These are phyloP conservation scores for Beroe ovata DNA, from an alignment of 37 sponge, comb jelly and placozoan species.

Conservation along the genomic window DNA sequence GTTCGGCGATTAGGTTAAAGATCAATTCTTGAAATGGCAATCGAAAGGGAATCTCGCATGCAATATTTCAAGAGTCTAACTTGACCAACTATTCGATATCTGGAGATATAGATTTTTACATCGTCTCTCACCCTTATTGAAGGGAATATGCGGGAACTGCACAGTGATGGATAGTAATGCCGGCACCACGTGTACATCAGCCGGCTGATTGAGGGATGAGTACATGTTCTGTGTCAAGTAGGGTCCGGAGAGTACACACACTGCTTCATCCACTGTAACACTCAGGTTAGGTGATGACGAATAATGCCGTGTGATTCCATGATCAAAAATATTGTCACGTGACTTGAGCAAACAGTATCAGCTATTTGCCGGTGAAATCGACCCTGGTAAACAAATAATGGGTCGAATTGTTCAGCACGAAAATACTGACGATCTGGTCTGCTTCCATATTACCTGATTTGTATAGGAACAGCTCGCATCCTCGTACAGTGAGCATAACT, in stretches of 20 bases:
- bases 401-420: too few species aligned
- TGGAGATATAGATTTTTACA: too few species aligned
- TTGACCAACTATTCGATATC: too few species aligned
- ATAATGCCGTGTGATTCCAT: not conserved
- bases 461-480: constrained; percentile 53
- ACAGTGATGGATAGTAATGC: not conserved
- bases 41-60: too few species aligned
- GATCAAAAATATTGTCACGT: too few species aligned
- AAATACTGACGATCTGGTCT: too few species aligned
- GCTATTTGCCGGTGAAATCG: too few species aligned
- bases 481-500: constrained; percentile 19
- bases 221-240: constrained; percentile 6
- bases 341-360: too few species aligned
- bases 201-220: not conserved
- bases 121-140: not conserved
- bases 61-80: too few species aligned
- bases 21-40: too few species aligned
- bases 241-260: constrained; percentile 34
- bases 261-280: constrained; percentile 59
- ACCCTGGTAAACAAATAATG: too few species aligned
- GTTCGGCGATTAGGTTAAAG: too few species aligned
- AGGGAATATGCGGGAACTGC: constrained; percentile 54
- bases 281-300: not conserved
- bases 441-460: constrained; percentile 35
- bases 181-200: constrained; percentile 40